Evolutionary conservation across 2,888 invertebrate species (phyloP).

Genomic region (Leptinotarsa haldemani): DNA sequence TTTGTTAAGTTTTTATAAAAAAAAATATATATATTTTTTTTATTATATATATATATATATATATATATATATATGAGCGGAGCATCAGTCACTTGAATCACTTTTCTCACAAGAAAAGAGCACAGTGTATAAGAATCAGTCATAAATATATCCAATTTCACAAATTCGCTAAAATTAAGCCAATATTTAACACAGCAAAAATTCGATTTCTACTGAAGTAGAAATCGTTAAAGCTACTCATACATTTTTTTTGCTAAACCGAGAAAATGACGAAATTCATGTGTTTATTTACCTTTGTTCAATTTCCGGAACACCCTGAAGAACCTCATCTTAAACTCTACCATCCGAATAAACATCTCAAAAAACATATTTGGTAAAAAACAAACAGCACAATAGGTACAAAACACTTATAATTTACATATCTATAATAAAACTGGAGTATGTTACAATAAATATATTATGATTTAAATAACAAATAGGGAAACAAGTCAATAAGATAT

Average conservation of each 20-base stretch:
- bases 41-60: too few relatives aligned
- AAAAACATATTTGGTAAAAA: constrained; percentile 33
- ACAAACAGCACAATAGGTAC: constrained; percentile 22
- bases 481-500: constrained; percentile 38
- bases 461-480: constrained; percentile 38
- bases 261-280: not conserved
- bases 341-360: constrained; percentile 2
- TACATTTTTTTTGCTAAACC: not conserved
- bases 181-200: not conserved
- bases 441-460: constrained; percentile 42
- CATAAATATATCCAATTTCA: constrained; percentile 25
- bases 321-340: constrained; percentile 1
- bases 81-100: constrained; percentile 37
- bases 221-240: not conserved
- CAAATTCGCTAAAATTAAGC: constrained; percentile 25
- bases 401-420: constrained; percentile 34
- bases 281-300: not conserved
- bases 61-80: constrained; percentile 31
- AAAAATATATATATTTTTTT: too few relatives aligned
- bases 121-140: constrained; percentile 34
- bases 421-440: constrained; percentile 34
- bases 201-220: not conserved
- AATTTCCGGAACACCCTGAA: not conserved
- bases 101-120: constrained; percentile 28
- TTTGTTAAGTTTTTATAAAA: too few relatives aligned